Evolutionary conservation across 2,797 vertebrate species (phyloP).

Genomic region (Zenarchopterus dispar): DNA sequence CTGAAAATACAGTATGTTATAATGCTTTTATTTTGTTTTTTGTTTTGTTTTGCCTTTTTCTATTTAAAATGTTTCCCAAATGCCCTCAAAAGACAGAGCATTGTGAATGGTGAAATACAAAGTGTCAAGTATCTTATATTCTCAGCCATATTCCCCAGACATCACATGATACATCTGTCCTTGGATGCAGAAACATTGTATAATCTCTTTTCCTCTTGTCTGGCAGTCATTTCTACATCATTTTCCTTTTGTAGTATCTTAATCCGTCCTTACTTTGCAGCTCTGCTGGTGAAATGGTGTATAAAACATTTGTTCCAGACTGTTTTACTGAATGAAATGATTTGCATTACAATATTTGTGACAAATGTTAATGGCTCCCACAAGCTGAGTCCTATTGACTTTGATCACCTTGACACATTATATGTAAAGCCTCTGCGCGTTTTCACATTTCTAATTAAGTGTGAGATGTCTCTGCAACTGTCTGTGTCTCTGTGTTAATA

Average conservation of each 20-base stretch:
- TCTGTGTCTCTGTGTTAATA: neutral
- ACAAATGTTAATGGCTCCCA: neutral
- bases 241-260: neutral
- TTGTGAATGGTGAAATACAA: neutral
- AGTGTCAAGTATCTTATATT: conserved; percentile 14
- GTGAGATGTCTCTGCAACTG: neutral
- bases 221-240: neutral
- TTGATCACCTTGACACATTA: conserved; percentile 2
- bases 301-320: neutral
- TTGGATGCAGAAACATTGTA: conserved; percentile 5
- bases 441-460: neutral
- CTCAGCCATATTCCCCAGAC: conserved; percentile 8
- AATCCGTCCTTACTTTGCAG: neutral
- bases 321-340: conserved; percentile 6
- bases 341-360: neutral
- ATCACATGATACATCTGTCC: conserved; percentile 24
- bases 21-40: neutral
- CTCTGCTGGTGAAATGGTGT: neutral
- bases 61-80: neutral
- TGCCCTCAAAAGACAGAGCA: neutral
- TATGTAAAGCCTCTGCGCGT: neutral
- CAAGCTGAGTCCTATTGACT: neutral
- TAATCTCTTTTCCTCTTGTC: neutral
- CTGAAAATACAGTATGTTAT: neutral
- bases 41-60: neutral